Conservation (phyloP, 2,797 vertebrate species). For the Pseudomugil tenellus region DNA sequence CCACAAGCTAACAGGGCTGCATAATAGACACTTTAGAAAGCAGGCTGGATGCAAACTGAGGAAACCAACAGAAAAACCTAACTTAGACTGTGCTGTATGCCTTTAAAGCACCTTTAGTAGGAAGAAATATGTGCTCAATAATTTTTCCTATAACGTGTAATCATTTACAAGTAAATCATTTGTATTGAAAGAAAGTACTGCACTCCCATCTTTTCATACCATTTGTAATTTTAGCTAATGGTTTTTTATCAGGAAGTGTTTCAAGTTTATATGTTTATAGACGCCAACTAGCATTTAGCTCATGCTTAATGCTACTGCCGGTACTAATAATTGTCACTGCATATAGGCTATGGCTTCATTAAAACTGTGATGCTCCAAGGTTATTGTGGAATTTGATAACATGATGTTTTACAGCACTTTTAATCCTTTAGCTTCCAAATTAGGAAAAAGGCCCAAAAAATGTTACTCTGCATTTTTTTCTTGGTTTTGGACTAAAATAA, state of each 20-base stretch:
- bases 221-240: background rate
- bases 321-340: background rate
- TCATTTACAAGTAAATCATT: conserved; percentile 17
- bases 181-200: background rate
- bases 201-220: background rate
- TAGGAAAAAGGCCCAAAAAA: no score
- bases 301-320: background rate
- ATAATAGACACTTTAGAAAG: conserved; percentile 43
- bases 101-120: conserved; percentile 28
- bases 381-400: background rate
- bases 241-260: background rate
- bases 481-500: no score
- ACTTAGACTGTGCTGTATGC: conserved; percentile 17
- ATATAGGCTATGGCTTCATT: background rate
- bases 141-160: conserved; percentile 8
- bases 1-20: conserved; percentile 50
- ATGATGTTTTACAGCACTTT: background rate
- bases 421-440: no score
- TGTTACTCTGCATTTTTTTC: no score
- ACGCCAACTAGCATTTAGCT: background rate
- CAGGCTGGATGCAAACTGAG: conserved; percentile 39
- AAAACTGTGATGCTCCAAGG: background rate
- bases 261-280: background rate
- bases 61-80: conserved; percentile 25
- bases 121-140: conserved; percentile 6